Base-by-base conservation (phyloP, 2,888 invertebrate genomes). In the Heliconius ethilla region DNA sequence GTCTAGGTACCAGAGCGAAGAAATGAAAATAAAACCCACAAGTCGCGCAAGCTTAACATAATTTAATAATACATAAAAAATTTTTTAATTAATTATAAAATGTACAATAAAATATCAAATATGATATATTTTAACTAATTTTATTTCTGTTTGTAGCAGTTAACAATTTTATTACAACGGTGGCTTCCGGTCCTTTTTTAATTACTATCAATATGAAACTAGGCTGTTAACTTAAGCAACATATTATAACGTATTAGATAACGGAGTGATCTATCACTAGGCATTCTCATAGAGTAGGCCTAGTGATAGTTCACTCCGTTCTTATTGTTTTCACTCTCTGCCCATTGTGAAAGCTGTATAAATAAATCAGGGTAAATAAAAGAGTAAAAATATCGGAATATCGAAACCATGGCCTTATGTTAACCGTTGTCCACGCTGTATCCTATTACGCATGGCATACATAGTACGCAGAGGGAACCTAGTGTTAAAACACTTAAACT, bases 151-250 rank as follows among this genome's bases (percentile, higher is more conserved):
- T 72, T 3, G 29, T 59, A 15, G 59, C 73, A 55, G 37, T 73
- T 55, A 33, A 62, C 25, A 62, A 55, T 37, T 73, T 10, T n/a
- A 59, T 59, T 40, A 40, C 25, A 40, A 18, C 40, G 73, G 73
- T 73, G 9, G 37, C 73, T 40, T 59, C 59, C 59, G 59, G 37
- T 59, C 40, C 37, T 63, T 37, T 27, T 62, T 59, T 73, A 59
- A 59, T 73, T 59, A 73, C 40, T 25, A 2, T n/a, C 33, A 37
- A 11, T n/a, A n/a, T 18, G n/a, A 62, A 62, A 73, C 37, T 59
- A 73, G 10, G 25, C 37, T 62, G 15, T 59, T 63, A 18, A 69
- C 9, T 27, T 63, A 25, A 62, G 2, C 33, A 33, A n/a, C 10
- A 59, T n/a, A 10, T 59, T 59, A 59, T 59, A 4, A 10, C 4